Percentiles rank a stretch among this genome's conserved stretches.
Evolutionary conservation across 2,113 vertebrate species (phyloP).

Genomic region (Actenoides hombroni): DNA sequence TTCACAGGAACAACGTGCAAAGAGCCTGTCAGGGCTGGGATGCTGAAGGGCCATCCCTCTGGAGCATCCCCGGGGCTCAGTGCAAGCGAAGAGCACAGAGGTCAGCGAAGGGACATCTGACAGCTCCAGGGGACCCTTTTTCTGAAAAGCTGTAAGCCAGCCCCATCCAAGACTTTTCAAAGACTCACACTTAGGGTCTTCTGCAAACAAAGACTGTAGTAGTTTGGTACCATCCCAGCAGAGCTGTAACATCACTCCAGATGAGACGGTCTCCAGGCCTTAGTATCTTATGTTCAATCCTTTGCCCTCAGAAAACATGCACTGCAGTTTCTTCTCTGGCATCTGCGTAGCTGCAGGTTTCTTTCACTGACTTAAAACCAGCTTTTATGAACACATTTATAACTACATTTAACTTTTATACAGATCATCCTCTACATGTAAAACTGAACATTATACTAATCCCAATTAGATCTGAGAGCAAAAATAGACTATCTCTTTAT

Average conservation of each 20-base stretch:
- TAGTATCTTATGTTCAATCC: not conserved
- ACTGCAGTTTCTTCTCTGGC: not conserved
- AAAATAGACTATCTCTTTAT: constrained; percentile 30
- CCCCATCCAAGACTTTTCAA: not conserved
- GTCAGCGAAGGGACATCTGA: not conserved
- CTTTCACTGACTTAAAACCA: not conserved
- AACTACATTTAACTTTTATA: constrained; percentile 19
- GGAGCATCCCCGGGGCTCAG: not conserved
- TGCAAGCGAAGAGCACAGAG: not conserved
- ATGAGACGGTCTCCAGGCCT: not conserved
- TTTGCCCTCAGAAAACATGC: not conserved
- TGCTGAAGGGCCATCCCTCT: not conserved
- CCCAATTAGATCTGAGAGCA: constrained; percentile 13
- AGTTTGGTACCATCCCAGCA: not conserved
- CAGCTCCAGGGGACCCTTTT: not conserved
- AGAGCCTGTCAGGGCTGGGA: fast-evolving
- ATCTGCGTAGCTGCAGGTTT: not conserved
- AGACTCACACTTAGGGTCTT: not conserved
- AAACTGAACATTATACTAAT: constrained; percentile 6
- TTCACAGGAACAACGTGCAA: not conserved
- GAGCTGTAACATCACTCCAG: not conserved
- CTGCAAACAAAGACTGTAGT: not conserved
- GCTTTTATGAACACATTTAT: not conserved
- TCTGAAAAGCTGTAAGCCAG: not conserved
- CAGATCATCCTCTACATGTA: not conserved